Conservation (phyloP, 2,113 vertebrate species). For the Calypte anna region DNA sequence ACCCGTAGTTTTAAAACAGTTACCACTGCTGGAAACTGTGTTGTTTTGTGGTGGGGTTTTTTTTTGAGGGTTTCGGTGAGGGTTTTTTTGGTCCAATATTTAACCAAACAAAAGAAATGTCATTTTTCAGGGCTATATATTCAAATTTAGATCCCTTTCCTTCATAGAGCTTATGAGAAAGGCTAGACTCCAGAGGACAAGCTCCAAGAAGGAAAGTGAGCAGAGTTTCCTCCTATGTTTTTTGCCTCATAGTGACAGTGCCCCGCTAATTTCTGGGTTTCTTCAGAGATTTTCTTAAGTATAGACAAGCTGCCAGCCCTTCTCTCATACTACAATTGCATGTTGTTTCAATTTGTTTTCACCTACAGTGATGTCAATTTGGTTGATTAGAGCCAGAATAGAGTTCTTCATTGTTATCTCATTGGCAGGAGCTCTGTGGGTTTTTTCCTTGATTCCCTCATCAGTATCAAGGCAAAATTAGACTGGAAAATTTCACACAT, state of each 20-base stretch:
- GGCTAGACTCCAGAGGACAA: neutral
- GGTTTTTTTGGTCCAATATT: neutral
- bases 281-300: neutral
- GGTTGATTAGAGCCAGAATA: neutral
- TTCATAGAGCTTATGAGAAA: neutral
- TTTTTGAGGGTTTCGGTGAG: neutral
- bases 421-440: neutral
- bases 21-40: neutral
- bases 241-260: neutral
- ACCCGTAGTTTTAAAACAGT: neutral
- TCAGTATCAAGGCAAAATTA: neutral
- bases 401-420: neutral
- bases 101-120: neutral
- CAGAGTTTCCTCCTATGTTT: neutral
- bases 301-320: neutral
- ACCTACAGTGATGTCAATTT: neutral
- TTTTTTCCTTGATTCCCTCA: neutral
- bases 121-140: neutral
- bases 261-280: neutral
- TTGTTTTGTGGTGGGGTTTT: neutral
- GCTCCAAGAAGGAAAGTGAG: neutral
- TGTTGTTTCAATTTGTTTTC: neutral
- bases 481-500: neutral
- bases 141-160: neutral
- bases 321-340: neutral